Evolutionary conservation across 2,113 vertebrate genomes (phyloP), one percentile per base, ranked within the genome.

Genomic region (Microtus oregoni): DNA sequence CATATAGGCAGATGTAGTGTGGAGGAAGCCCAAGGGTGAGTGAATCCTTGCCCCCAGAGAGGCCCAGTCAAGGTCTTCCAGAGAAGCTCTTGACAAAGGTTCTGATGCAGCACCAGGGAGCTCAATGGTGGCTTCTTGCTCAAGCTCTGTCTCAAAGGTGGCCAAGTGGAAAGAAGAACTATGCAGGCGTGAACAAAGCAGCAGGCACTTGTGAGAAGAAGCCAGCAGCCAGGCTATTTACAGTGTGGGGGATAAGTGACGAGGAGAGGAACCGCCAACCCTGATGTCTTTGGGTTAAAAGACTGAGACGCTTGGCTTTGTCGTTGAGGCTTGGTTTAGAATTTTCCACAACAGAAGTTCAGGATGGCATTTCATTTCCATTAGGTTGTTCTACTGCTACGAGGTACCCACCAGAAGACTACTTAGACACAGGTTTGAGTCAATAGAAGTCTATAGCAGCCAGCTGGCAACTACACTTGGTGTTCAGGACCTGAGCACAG

Each of bases 1-100:
- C 0, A 0, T 11, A n/a, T 10, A 91, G 73, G 15, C 9, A 32
- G 24, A 9, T 67, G 7, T 17, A 32, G 30, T 38, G 1, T 0
- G 28, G 58, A 47, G 75, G n/a, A 87, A 52, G 24, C 17, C 30
- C 22, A 14, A 47, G 9, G 20, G 5, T 28, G 3, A 28, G 12
- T 83, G 9, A 68, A 52, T 44, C 20, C 1, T 1, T 68, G 8
- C 15, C 1, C 55, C 55, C 55, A 58, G 55, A 58, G 17, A 58
- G 17, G 55, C 1, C 0, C 0, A 10, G 35, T 8, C 47, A 20
- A 9, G 76, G 32, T 26, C 67, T 61, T 14, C 30, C 12, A 82
- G 2, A 32, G 44, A n/a, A 67, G 38, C 24, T 50, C 72, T 58
- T 9, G 13, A 35, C 47, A 22, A 77, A 26, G 30, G 38, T 38